Conservation (phyloP, 2,888 invertebrate species). For the Pollenia amentaria region DNA sequence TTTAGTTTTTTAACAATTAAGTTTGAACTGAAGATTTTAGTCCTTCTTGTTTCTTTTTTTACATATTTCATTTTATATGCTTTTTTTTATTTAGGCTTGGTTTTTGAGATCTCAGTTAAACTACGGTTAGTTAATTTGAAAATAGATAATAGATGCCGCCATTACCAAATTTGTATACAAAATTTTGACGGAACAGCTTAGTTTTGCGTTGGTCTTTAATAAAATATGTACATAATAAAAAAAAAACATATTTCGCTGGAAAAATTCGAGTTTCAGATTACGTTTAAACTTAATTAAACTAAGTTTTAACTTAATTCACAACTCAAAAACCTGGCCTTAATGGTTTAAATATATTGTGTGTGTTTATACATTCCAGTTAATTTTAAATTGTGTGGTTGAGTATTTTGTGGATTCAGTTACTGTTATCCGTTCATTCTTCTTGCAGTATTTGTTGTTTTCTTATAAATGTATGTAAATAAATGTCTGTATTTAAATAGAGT, state of each 20-base stretch:
- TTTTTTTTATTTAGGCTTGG: background rate
- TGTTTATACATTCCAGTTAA: conserved; percentile 44
- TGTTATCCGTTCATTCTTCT: background rate
- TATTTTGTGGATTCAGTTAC: conserved; percentile 34
- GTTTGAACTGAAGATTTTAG: conserved; percentile 1
- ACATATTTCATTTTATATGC: background rate
- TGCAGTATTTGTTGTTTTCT: background rate
- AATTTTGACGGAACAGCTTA: too few species aligned
- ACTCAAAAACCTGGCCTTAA: too few species aligned
- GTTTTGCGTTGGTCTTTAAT: too few species aligned
- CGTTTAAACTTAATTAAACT: too few species aligned
- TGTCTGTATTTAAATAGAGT: background rate
- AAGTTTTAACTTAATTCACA: too few species aligned
- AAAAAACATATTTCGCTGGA: too few species aligned
- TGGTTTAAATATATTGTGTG: conserved; percentile 15
- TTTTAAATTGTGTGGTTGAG: conserved; percentile 43
- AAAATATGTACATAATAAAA: too few species aligned
- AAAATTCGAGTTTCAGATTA: too few species aligned
- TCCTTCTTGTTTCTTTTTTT: background rate
- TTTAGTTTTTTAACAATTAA: conserved; percentile 11
- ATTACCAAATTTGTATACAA: too few species aligned
- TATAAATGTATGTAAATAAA: background rate
- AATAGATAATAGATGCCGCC: too few species aligned
- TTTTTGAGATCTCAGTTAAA: too few species aligned
- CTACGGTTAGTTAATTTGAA: too few species aligned